These are phyloP conservation scores for Mormyrus proboscirostris DNA, from an alignment of 2,797 vertebrate species.

Conservation along the genomic window DNA sequence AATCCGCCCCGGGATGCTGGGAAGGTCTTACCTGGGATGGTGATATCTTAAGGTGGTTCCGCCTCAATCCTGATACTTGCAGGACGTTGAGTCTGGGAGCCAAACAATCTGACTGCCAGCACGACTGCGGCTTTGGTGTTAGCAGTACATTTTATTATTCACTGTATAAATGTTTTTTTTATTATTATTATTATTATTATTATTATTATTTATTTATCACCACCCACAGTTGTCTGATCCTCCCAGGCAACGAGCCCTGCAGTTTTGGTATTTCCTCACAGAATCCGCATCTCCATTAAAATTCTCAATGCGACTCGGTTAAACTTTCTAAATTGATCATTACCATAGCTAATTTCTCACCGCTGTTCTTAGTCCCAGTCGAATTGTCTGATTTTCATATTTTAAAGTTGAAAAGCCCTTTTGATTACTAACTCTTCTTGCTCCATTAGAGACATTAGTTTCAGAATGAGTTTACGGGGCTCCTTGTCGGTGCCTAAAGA, in stretches of 20 bases:
- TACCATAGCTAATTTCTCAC: not conserved
- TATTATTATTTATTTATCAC: not conserved
- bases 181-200: no score
- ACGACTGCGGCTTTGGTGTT: not conserved
- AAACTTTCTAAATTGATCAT: not conserved
- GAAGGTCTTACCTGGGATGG: not conserved
- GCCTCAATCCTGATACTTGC: not conserved
- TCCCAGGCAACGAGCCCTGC: not conserved
- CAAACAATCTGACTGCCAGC: not conserved
- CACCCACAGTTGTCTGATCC: not conserved
- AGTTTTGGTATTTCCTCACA: not conserved
- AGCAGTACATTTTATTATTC: not conserved
- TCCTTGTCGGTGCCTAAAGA: not conserved
- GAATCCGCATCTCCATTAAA: not conserved
- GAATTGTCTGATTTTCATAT: slow-evolving; percentile 6
- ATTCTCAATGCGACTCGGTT: not conserved
- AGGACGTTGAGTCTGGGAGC: not conserved
- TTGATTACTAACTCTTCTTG: not conserved
- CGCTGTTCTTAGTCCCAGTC: not conserved
- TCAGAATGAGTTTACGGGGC: not conserved
- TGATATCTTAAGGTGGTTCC: not conserved
- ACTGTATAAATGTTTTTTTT: not conserved
- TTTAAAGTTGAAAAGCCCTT: not conserved
- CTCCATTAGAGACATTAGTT: not conserved
- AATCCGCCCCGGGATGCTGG: not conserved